Conservation (phyloP, 23 tunicate genomes). For the Pegea sp. region DNA sequence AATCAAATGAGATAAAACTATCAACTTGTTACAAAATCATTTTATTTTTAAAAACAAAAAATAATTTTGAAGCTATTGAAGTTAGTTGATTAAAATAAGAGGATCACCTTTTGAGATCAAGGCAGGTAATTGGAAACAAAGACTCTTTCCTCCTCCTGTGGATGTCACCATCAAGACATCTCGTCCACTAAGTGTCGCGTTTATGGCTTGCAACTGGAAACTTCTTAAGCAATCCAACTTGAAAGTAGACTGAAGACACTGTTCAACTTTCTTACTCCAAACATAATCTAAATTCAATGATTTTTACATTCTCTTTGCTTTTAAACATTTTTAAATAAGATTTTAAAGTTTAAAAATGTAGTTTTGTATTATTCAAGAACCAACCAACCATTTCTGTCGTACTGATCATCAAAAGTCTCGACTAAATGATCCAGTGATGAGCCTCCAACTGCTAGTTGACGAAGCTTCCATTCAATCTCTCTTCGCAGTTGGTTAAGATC, state of each 20-base stretch:
- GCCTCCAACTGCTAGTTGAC: no score
- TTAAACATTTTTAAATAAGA: neutral
- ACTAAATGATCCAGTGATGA: no score
- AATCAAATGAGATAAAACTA: neutral
- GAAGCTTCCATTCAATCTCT: no score
- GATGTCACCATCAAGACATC: conserved; percentile 32
- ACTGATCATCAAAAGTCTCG: no score
- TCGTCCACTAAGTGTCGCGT: conserved; percentile 15
- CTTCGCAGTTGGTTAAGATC: no score
- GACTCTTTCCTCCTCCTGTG: conserved; percentile 47
- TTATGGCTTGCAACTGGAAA: conserved; percentile 23
- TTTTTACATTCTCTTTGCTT: neutral
- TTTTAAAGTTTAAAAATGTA: no score
- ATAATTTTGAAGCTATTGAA: no score
- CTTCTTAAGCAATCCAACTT: conserved; percentile 5
- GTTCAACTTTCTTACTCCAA: conserved; percentile 11
- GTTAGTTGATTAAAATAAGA: neutral
- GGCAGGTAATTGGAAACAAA: conserved; percentile 44
- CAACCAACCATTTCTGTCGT: no score
- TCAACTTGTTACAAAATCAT: no score
- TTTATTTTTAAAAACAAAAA: no score
- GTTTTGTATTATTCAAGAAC: no score
- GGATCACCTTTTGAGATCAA: conserved; percentile 9
- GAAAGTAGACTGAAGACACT: conserved; percentile 4
- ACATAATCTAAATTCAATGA: conserved; percentile 6